A percentile compares a stretch with the other conserved stretches of the same genome.
These are phyloP conservation scores for Aptenodytes forsteri DNA, from an alignment of 2,113 vertebrate species.

Conservation along the genomic window DNA sequence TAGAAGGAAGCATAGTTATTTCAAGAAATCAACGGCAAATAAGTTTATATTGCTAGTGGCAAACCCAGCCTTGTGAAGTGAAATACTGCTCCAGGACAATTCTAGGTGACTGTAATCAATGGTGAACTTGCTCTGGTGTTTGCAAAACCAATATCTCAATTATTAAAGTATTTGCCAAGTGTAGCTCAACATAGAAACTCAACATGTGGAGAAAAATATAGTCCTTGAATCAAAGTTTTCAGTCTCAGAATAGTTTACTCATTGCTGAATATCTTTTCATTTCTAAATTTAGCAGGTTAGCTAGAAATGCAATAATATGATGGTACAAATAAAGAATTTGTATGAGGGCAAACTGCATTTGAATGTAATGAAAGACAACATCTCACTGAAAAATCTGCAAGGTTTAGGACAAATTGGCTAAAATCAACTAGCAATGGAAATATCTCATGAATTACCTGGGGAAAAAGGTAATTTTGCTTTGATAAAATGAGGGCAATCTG, in stretches of 20 bases:
- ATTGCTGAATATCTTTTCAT: not conserved
- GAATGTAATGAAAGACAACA: not conserved
- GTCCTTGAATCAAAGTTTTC: not conserved
- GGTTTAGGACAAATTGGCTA: not conserved
- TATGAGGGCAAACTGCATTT: not conserved
- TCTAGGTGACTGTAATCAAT: not conserved
- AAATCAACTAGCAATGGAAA: not conserved
- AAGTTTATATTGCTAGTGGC: not conserved
- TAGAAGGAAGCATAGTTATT: not conserved
- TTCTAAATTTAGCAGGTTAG: not conserved
- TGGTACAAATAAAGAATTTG: not conserved
- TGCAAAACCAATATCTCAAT: not conserved
- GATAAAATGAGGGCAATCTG: conserved; percentile 40
- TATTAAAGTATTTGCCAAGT: not conserved
- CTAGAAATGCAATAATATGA: not conserved
- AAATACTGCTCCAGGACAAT: not conserved
- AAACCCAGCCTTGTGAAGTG: not conserved
- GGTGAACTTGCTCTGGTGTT: not conserved
- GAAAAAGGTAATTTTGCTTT: not conserved
- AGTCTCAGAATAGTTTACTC: not conserved
- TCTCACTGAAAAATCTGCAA: not conserved
- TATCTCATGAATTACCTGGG: not conserved
- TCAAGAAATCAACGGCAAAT: not conserved
- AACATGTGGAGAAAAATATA: not conserved
- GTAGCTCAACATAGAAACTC: not conserved